Evolutionary conservation across 2,113 vertebrate genomes (phyloP), one percentile per base, ranked within the genome.

Genomic region (Odocoileus virginianus): DNA sequence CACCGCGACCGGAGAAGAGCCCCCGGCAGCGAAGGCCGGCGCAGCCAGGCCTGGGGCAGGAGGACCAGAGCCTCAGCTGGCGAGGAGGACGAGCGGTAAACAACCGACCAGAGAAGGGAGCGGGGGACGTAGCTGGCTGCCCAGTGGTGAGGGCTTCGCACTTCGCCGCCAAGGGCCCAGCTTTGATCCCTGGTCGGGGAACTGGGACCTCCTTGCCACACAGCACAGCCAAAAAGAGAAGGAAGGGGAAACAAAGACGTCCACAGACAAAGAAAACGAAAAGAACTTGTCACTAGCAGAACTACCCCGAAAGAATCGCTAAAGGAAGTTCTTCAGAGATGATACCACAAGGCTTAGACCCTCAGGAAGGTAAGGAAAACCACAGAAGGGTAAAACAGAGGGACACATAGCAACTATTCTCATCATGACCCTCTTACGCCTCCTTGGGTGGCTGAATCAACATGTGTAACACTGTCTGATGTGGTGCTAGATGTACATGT

Each of bases 401-500:
- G 64, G 40, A 25, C 19, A 10, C 6, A 5, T 3, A 23, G 6
- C 9, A 1, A 2, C 43, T 7, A 0, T 58, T 47, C 36, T 83
- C 10, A 6, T 54, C n/a, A 0, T 0, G n/a, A n/a, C 61, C 43
- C 40, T 27, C 54, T 61, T 43, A 5, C 1, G 25, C 15, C 19
- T 3, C 2, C 5, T 7, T 6, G 33, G 17, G 28, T 4, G 61
- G 25, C 30, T 19, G 87, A 33, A 43, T n/a, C 79, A 43, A 33
- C 83, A 7, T 36, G 21, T 10, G 10, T 1, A 10, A 15, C n/a
- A 7, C 7, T 7, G 9, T 23, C 30, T 2, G 3, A 4, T 2
- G 40, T 21, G 28, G 45, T 1, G 40, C 21, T n/a, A 15, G n/a
- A 7, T 1, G 5, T 0, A 12, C 6, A 5, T 1, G 0, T 3